These are phyloP conservation scores for Seira sanloemensis DNA, from an alignment of 2,888 invertebrate genomes.

Conservation along the genomic window DNA sequence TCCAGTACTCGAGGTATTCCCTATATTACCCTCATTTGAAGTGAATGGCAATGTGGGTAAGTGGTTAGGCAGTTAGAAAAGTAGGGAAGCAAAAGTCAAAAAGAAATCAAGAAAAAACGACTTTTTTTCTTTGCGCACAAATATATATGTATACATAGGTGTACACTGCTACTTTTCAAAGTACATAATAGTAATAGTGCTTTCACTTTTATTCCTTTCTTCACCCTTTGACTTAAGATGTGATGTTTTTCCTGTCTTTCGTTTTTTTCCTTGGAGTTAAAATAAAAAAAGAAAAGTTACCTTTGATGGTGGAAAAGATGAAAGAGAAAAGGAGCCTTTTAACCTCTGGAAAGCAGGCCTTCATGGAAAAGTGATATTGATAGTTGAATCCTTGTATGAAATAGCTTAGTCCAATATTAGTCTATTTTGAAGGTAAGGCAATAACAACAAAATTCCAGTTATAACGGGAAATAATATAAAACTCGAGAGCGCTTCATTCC, in stretches of 20 bases:
- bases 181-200: conserved; percentile 25
- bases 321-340: conserved; percentile 69
- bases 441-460: background rate
- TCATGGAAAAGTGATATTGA: conserved; percentile 68
- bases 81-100: conserved; percentile 31
- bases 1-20: too few species aligned
- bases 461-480: too few species aligned
- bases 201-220: conserved; percentile 50
- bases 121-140: conserved; percentile 34
- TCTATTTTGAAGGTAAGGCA: background rate
- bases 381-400: conserved; percentile 57
- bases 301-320: conserved; percentile 70
- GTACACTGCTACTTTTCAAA: conserved; percentile 8
- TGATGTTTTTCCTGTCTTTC: conserved; percentile 66
- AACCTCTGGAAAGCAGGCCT: conserved; percentile 47
- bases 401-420: background rate
- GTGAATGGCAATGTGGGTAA: background rate
- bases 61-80: conserved; percentile 40
- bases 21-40: background rate
- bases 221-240: conserved; percentile 58
- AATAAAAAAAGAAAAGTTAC: conserved; percentile 49
- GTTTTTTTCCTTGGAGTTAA: conserved; percentile 54
- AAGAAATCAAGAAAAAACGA: conserved; percentile 29
- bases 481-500: too few species aligned
- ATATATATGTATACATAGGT: conserved; percentile 27